Evolutionary conservation across 2,888 invertebrate genomes (phyloP), one percentile per base, ranked within the genome.

Genomic region (Oxyteleia sp.): DNA sequence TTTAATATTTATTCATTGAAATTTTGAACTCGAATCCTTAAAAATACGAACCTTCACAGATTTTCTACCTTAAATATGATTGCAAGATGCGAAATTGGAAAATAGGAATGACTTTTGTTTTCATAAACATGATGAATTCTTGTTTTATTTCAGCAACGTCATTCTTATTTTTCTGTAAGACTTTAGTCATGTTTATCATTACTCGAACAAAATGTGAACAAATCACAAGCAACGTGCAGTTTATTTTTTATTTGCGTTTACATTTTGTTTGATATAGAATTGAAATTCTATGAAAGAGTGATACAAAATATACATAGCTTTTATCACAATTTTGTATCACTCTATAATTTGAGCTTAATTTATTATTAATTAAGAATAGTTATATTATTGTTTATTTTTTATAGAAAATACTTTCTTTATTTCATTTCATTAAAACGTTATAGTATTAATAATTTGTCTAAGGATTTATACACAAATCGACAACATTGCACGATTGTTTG

Each of bases 231-330:
- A 51, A 59, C 18, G 18, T 59, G 41, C 29, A 45, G 20, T 16
- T 38, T 61, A 45, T 59, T 45, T 43, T 61, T 26, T 61, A 61
- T 45, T 45, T 61, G 11, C 26, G 45, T 47, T 55, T 57, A 57
- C 41, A 41, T 57, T 57, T n/a, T 57, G 41, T 57, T 41, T 55
- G 55, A 38, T 10, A 7, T 38, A 57, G 1, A 29, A 32, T 4
- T 26, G n/a, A 26, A 16, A 53, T 16, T 16, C 10, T 41, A 26
- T 11, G n/a, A n/a, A n/a, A 1, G 26, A 29, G 59, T 43, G 59
- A 43, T 61, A 15, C 41, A 59, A 59, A 59, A 23, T 15, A 35
- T 16, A 10, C 16, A 43, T 43, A 43, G 10, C 43, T 16, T 16
- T 16, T 43, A 43, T 8, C 5, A 16, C 43, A 16, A 43, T 43